Evolutionary conservation across 2,797 vertebrate genomes (phyloP), one percentile per base, ranked within the genome.

Genomic region (Eptatretus atami): DNA sequence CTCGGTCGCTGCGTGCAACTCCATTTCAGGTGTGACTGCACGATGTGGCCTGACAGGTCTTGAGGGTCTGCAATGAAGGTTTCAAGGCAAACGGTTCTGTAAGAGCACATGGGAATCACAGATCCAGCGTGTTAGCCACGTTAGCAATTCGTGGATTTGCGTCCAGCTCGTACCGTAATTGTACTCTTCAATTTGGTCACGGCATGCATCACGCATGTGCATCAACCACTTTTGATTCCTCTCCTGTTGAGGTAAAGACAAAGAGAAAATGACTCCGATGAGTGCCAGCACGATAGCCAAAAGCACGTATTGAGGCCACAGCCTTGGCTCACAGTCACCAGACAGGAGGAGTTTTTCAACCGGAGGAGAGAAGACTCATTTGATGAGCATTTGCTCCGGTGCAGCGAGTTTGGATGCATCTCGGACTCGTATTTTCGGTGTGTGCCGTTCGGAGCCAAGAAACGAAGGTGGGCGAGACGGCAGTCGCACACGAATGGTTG

Each of bases 171-270:
- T 92, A 93, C 69, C 86, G 80, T 95, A 93, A 66, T 92, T 84
- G 71, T 93, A 92, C 11, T 85, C 84, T 68, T 92, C 86, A 84
- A 95, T 93, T 72, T 90, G 87, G 74, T 95, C 87, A 1, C 86
- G 70, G 66, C 87, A 93, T 1, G 84, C 86, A 66, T 87, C 84
- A 53, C 84, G 76, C 66, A 92, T 75, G 72, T 87, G 90, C 73
- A 79, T 84, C 65, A 90, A 75, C 87, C 86, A 95, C 64, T 78
- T 75, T 88, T 84, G 70, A 95, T 90, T 69, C 87, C 87, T 8
- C 77, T 74, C 11, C 87, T 77, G 76, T 92, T 95, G 63, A 95
- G 74, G 69, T 95, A 93, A 25, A 95, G 75, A 95, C 87, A 82
- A 84, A 86, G 6, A 95, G 70, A 92, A 93, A 68, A 93, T 84